Base-by-base conservation (phyloP, 2,113 vertebrate species). In the Gadus chalcogrammus region DNA sequence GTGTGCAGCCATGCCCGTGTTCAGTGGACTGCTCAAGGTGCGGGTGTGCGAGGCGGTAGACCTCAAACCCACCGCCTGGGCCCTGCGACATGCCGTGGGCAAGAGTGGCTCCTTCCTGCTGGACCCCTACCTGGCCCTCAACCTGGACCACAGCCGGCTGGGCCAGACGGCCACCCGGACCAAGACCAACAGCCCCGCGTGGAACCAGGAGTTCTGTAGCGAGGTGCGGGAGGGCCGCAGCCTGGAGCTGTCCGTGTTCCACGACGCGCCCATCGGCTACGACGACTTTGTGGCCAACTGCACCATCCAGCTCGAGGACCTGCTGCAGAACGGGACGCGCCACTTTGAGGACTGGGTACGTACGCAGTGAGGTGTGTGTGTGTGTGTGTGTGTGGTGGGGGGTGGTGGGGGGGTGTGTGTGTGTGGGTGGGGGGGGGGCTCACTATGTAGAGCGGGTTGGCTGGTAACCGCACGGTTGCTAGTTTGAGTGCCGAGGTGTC, bases 221-320 rank as follows among this genome's bases (percentile, higher is more conserved):
- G 96, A 99, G 65, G 97, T 99, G 73, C 93, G 93, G 22, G 96
- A 98, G 68, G 97, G 97, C 72, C 90, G 94, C 87, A 97, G 95
- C 84, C 95, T 99, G 78, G 97, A 99, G 89, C 90, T 99, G 91
- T 97, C 97, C 0, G 97, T 99, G 67, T 99, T 99, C 91, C 97
- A 99, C 4, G 97, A 99, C 80, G 95, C 97, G 59, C 97, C 97
- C 81, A 99, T 99, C 27, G 97, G 97, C 79, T 99, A 99, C 71
- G 97, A 99, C 9, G 97, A 99, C 92, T 99, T 99, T 78, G 97
- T 99, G 89, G 97, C 97, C 84, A 99, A 99, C 91, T 99, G 97
- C 93, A 98, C 95, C 87, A 99, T 99, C 89, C 96, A 99, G 92
- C 96, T 99, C 85, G 97, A 99, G 88, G 97, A 99, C 89, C 94